Conservation (phyloP, 2,113 vertebrate species). For the Rhinopithecus roxellana region DNA sequence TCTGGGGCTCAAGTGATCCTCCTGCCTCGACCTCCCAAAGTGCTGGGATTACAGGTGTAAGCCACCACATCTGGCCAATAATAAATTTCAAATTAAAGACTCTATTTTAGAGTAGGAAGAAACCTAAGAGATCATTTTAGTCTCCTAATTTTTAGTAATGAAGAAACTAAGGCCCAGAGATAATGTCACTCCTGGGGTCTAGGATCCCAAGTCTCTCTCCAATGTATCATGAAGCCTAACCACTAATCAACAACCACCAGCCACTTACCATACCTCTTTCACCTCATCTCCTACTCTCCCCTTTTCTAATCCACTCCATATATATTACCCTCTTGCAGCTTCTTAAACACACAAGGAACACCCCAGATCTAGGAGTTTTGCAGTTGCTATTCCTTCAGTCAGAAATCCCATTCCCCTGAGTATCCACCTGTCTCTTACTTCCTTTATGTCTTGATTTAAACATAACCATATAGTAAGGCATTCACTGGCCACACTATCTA, state of each 20-base stretch:
- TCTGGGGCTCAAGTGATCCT: too few relatives aligned
- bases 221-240: neutral
- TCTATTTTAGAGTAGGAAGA: constrained; percentile 18
- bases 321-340: neutral
- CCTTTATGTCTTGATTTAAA: constrained; percentile 16
- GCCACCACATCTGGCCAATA: too few relatives aligned
- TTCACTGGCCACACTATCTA: neutral
- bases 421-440: neutral
- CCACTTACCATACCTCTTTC: neutral
- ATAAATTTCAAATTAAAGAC: constrained; percentile 1
- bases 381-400: neutral
- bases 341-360: neutral
- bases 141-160: neutral
- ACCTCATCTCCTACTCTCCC: neutral
- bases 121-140: neutral
- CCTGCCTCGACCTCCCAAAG: too few relatives aligned
- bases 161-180: neutral
- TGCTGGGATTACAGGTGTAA: too few relatives aligned
- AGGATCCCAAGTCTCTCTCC: neutral
- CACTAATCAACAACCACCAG: neutral
- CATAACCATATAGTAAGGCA: neutral
- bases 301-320: neutral
- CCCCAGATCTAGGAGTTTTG: neutral
- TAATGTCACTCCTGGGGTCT: neutral
- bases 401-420: neutral